Evolutionary conservation across 2,797 vertebrate genomes (phyloP), one percentile per base, ranked within the genome.

Genomic region (Pseudochaenichthys georgianus): DNA sequence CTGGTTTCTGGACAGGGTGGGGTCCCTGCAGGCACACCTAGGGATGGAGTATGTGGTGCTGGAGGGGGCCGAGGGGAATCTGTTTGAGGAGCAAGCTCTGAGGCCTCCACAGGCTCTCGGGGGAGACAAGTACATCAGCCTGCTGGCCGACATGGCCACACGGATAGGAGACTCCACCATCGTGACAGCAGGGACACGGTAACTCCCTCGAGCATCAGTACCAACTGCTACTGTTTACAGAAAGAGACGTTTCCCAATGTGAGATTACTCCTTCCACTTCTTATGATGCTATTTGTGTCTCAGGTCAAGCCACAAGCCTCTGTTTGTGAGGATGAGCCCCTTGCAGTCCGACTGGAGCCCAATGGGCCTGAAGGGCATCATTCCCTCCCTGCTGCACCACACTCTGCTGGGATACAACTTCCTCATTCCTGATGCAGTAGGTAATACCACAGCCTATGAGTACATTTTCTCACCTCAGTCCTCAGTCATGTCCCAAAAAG

Each of bases 321-420:
- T 97, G 73, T 97, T 96, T 61, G 64, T 97, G 77, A 95, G 88
- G 89, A 97, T 98, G 97, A 93, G 87, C 42, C 92, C 92, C 0
- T 87, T 95, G 74, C 92, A 67, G 82, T 95, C 96, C 0, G 96
- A 98, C 90, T 98, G 97, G 97, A 96, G 95, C 89, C 89, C 92
- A 0, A 81, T 92, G 0, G 97, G 97, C 46, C 94, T 98, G 69
- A 97, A 95, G 93, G 96, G 96, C 43, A 83, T 98, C 73, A 96
- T 98, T 89, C 97, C 97, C 81, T 96, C 96, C 0, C 90, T 96
- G 87, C 93, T 98, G 88, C 97, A 97, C 94, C 95, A 97, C 90
- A 95, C 96, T 89, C 94, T 98, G 86, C 82, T 97, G 92, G 97
- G 97, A 89, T 97, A 98, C 94, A 96, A 95, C 93, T 97, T 98